These are phyloP conservation scores for Magallana nippona DNA, from an alignment of 2,888 invertebrate genomes.

Conservation along the genomic window DNA sequence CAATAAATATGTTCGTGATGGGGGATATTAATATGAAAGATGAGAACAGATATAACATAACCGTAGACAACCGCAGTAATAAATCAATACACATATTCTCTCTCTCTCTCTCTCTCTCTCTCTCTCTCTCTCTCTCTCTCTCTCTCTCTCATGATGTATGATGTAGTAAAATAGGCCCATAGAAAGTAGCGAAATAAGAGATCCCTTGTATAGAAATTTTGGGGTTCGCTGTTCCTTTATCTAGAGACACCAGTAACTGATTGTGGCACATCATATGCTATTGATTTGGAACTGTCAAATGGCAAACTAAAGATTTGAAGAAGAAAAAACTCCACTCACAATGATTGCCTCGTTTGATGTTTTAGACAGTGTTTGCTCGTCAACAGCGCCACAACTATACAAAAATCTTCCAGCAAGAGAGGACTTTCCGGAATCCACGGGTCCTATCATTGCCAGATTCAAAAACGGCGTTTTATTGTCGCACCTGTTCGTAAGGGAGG, in stretches of 20 bases:
- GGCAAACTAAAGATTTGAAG: too few species aligned
- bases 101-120: constrained; percentile 29
- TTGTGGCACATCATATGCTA: too few species aligned
- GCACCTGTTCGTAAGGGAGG: constrained; percentile 38
- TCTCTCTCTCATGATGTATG: neutral
- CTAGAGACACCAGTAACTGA: too few species aligned
- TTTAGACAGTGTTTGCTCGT: constrained; percentile 58
- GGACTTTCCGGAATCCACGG: constrained; percentile 59
- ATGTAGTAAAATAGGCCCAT: too few species aligned
- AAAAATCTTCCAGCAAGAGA: constrained; percentile 60
- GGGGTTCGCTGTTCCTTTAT: too few species aligned
- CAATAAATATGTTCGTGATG: constrained; percentile 17
- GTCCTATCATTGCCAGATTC: constrained; percentile 62
- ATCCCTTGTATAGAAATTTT: too few species aligned
- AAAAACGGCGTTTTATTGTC: constrained; percentile 56
- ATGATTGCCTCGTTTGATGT: constrained; percentile 58
- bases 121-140: neutral
- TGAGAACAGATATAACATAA: neutral
- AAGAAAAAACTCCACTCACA: constrained; percentile 42
- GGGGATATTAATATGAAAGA: constrained; percentile 22
- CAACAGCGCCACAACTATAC: constrained; percentile 60
- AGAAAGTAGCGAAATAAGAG: neutral
- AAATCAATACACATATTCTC: neutral
- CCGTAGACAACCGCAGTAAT: neutral
- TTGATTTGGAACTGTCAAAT: too few species aligned